Base-by-base conservation (phyloP, 2,113 vertebrate genomes). In the Sturnira hondurensis region DNA sequence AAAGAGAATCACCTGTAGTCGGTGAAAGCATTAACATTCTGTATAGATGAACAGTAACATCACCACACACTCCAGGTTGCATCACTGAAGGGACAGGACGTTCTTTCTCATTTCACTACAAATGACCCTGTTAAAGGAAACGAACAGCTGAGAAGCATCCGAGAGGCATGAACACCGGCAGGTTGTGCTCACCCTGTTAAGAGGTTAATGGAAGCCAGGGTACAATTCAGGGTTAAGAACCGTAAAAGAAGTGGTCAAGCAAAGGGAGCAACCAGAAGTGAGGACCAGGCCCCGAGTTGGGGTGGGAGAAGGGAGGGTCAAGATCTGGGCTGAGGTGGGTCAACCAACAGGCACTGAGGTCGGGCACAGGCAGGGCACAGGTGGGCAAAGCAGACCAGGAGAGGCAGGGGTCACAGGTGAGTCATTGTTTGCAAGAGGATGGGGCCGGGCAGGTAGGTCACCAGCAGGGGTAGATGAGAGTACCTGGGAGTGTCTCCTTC, bases 401-500 rank as follows among this genome's bases (percentile, higher is more conserved):
- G 81, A 96, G 92, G 96, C 89, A 58, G 71, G 93, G 89, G 90
- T 82, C 92, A 93, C 80, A 95, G 86, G 94, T 93, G 92, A 63
- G 91, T 95, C 86, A 95, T 74, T 65, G 26, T 94, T 93, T 88
- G 91, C 93, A 80, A 84, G 28, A 82, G 95, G 50, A 81, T 4
- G 5, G 97, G 95, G 86, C 96, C 14, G 14, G 96, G 92, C 85
- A 87, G 96, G 95, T 71, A 89, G 90, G 87, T 97, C 83, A 96
- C 95, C 96, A 86, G 95, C 90, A 85, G 95, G 96, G 96, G 65
- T 82, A 77, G 94, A 95, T 4, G 31, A 95, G 90, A 97, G 95
- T 96, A 95, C 97, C 96, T 96, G 94, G 80, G 95, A 94, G 94
- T 20, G 67, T 89, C 86, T 97, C 93, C 97, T 97, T 84, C 94